Evolutionary conservation across 2,888 invertebrate species (phyloP).

Genomic region (Acrobasis suavella): DNA sequence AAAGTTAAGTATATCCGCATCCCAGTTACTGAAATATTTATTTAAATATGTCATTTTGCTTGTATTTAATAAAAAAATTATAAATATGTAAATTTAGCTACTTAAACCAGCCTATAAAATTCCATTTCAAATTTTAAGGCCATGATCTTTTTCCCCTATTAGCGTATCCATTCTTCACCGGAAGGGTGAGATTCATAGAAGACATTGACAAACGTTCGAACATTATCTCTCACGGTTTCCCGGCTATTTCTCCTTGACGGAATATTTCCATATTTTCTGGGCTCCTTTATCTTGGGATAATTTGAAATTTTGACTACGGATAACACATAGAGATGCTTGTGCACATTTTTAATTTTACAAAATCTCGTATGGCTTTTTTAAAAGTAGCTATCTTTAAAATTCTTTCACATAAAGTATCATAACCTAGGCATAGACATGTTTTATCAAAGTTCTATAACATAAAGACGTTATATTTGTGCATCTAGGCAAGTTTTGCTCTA

Average conservation of each 20-base stretch:
- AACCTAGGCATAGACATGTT: no score
- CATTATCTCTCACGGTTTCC: slow-evolving; percentile 1
- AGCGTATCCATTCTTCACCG: neutral
- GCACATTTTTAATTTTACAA: neutral
- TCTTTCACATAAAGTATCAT: no score
- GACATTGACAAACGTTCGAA: slow-evolving; percentile 12
- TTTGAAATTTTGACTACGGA: neutral
- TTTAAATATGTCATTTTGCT: no score
- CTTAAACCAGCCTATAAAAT: no score
- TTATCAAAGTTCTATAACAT: no score
- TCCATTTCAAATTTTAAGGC: neutral
- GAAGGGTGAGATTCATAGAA: neutral
- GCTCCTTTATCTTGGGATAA: neutral
- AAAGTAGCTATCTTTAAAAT: no score
- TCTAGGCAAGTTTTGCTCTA: no score
- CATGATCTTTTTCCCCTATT: neutral
- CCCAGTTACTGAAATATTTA: no score
- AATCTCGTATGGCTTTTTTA: neutral
- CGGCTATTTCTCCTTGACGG: neutral
- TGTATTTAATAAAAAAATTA: neutral
- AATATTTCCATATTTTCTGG: neutral
- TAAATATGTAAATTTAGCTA: no score
- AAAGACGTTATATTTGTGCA: no score
- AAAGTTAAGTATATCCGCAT: no score
- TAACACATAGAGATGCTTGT: neutral